Evolutionary conservation across 2,113 vertebrate species (phyloP).

Genomic region (Arothron firmamentum): DNA sequence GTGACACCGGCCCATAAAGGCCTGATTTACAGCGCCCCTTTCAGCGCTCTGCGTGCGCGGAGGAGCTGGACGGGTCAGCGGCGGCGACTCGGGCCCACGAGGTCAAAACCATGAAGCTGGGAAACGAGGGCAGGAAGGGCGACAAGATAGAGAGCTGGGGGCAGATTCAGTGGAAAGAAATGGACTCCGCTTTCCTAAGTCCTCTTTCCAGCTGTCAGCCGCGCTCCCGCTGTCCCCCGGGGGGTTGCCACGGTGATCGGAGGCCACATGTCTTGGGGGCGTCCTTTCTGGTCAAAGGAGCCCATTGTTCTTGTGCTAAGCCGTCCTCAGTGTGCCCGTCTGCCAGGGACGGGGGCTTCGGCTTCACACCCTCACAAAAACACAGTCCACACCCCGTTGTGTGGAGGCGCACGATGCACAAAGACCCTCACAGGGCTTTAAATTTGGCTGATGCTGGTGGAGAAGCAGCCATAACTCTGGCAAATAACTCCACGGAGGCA

Average conservation of each 20-base stretch:
- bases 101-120: conserved; percentile 56
- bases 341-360: conserved; percentile 60
- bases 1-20: conserved; percentile 25
- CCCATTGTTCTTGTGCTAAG: conserved; percentile 80
- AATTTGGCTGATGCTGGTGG: background rate
- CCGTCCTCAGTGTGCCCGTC: conserved; percentile 73
- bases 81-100: conserved; percentile 20
- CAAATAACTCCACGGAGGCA: background rate
- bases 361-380: conserved; percentile 49
- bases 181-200: conserved; percentile 70
- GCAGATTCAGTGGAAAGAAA: conserved; percentile 65
- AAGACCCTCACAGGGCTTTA: conserved; percentile 19
- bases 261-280: conserved; percentile 83
- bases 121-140: conserved; percentile 49
- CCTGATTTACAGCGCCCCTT: conserved; percentile 43
- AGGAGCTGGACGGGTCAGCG: conserved; percentile 7
- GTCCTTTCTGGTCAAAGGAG: conserved; percentile 77
- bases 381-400: conserved; percentile 22
- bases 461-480: too few species aligned
- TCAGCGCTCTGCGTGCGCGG: conserved; percentile 1
- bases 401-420: conserved; percentile 21
- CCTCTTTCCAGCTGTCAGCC: conserved; percentile 79
- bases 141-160: conserved; percentile 45
- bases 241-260: conserved; percentile 82
- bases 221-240: conserved; percentile 64